Conservation (phyloP, 2,113 vertebrate species). For the Hydrochoerus hydrochaeris region DNA sequence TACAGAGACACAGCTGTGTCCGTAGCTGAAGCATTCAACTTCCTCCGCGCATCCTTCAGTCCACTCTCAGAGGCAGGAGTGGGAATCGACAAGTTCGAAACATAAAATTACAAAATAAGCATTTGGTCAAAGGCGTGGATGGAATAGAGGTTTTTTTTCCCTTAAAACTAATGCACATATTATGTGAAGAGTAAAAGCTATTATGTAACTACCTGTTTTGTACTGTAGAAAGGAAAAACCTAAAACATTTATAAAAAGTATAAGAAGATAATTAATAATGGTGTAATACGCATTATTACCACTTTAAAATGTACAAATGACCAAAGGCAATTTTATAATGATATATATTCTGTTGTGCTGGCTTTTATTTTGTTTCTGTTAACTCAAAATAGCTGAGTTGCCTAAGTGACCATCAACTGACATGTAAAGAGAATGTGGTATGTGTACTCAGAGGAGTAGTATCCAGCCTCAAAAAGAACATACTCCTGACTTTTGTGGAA, state of each 20-base stretch:
- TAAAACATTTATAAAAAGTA: background rate
- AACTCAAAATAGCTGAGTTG: background rate
- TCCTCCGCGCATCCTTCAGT: background rate
- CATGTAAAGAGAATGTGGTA: background rate
- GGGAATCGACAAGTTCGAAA: background rate
- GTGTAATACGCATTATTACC: background rate
- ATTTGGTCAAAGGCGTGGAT: background rate
- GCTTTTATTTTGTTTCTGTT: background rate
- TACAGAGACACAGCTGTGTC: background rate
- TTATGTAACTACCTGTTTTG: background rate
- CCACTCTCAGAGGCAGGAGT: background rate
- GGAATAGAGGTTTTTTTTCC: background rate
- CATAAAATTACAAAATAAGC: background rate
- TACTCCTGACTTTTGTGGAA: background rate
- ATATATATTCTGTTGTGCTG: background rate
- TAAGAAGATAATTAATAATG: background rate
- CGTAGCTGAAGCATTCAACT: background rate
- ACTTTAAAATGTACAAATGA: background rate
- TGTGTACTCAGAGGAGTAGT: too few species aligned
- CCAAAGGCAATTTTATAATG: slow-evolving; percentile 21
- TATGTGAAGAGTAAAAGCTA: slow-evolving; percentile 30
- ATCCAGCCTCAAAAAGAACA: background rate
- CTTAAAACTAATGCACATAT: background rate
- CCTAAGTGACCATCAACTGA: background rate
- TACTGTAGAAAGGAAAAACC: background rate